phyloP scores from a whole-genome alignment of 2,797 vertebrate genomes.

The Tiaroga cobitis region DNA sequence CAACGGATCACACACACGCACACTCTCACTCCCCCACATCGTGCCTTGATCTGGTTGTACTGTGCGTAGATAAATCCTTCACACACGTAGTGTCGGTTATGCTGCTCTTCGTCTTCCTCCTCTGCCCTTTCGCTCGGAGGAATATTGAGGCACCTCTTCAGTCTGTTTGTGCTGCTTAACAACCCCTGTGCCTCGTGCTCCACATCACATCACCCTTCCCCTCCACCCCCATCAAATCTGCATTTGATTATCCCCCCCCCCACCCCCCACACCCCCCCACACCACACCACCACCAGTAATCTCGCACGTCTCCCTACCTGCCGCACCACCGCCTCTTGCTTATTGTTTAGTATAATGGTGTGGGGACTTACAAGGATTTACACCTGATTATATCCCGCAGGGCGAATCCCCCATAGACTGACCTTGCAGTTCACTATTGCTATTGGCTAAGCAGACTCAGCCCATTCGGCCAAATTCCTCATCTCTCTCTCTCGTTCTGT shows the following conservation, averaged over 20 bases:
- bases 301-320: slow-evolving; percentile 52
- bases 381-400: slow-evolving; percentile 59
- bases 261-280: no score
- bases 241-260: slow-evolving; percentile 56
- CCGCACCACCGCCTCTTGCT: slow-evolving; percentile 33
- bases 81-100: slow-evolving; percentile 52
- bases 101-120: slow-evolving; percentile 66
- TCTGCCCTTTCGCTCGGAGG: slow-evolving; percentile 30
- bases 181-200: slow-evolving; percentile 54
- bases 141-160: slow-evolving; percentile 53
- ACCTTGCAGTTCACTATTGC: slow-evolving; percentile 58
- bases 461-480: slow-evolving; percentile 63
- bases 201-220: slow-evolving; percentile 52
- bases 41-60: slow-evolving; percentile 60
- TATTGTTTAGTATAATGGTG: slow-evolving; percentile 60
- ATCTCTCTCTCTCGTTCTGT: slow-evolving; percentile 34
- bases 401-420: slow-evolving; percentile 56
- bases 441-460: slow-evolving; percentile 67
- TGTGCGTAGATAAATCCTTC: slow-evolving; percentile 56
- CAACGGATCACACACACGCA: slow-evolving; percentile 40
- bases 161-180: slow-evolving; percentile 53
- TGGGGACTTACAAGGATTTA: slow-evolving; percentile 61
- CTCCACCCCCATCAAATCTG: slow-evolving; percentile 53
- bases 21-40: slow-evolving; percentile 43
- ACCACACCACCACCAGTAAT: slow-evolving; percentile 53